Evolutionary conservation across 2,797 vertebrate genomes (phyloP).

Genomic region (Diplodus sargus): DNA sequence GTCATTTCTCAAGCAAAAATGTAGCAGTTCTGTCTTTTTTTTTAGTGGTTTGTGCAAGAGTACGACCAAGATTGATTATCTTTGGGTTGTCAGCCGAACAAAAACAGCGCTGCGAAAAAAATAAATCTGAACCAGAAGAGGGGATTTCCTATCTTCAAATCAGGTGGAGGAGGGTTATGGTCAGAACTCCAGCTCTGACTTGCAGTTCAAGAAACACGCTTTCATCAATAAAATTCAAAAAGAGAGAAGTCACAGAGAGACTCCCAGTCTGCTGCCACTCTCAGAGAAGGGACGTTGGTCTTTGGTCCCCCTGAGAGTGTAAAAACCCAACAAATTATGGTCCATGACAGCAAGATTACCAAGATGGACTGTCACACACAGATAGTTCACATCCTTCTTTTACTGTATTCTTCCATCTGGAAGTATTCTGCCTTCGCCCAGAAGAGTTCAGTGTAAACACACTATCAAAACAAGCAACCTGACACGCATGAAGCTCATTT

Average conservation of each 20-base stretch:
- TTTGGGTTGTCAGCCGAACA: too few relatives aligned
- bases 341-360: neutral
- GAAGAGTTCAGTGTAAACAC: constrained; percentile 10
- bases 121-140: neutral
- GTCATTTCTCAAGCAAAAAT: neutral
- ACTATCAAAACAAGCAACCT: neutral
- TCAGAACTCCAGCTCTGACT: too few relatives aligned
- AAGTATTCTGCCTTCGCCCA: constrained; percentile 4
- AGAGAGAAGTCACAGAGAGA: too few relatives aligned
- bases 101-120: too few relatives aligned
- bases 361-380: neutral
- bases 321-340: neutral
- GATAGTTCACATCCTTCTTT: neutral
- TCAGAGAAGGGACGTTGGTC: too few relatives aligned
- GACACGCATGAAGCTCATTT: constrained; percentile 3
- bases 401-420: neutral
- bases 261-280: too few relatives aligned
- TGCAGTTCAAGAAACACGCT: too few relatives aligned
- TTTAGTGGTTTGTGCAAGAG: too few relatives aligned
- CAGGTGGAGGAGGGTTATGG: too few relatives aligned
- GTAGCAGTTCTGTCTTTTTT: neutral
- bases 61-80: too few relatives aligned
- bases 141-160: too few relatives aligned
- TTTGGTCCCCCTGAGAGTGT: neutral
- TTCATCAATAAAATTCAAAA: too few relatives aligned